phyloP scores from a whole-genome alignment of 2,113 vertebrate species.

The Phasianus colchicus region DNA sequence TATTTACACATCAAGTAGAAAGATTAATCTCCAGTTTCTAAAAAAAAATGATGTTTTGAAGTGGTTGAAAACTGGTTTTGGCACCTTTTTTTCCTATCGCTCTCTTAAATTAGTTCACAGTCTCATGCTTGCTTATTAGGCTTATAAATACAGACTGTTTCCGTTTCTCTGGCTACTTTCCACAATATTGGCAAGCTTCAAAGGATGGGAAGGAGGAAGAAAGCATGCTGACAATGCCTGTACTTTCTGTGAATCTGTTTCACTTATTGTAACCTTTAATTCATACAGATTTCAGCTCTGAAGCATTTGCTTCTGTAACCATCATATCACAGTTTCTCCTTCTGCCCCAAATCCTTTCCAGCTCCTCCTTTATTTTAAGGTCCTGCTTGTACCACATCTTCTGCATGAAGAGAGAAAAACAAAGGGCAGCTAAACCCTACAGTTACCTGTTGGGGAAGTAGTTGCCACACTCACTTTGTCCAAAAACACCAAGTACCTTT shows the following conservation, averaged over 20 bases:
- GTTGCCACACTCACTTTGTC: background rate
- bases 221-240: conserved; percentile 14
- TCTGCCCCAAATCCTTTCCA: conserved; percentile 20
- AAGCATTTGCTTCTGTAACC: background rate
- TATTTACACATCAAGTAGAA: conserved; percentile 34
- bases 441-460: background rate
- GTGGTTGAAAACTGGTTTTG: background rate
- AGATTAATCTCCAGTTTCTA: conserved; percentile 20
- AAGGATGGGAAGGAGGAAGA: background rate
- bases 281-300: background rate
- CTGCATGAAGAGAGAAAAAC: background rate
- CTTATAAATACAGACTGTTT: conserved; percentile 18
- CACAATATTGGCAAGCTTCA: background rate
- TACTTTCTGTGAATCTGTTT: conserved; percentile 18
- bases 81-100: background rate
- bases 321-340: conserved; percentile 9
- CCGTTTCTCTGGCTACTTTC: conserved; percentile 40
- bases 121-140: background rate
- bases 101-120: conserved; percentile 8
- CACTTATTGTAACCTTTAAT: conserved; percentile 8
- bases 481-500: background rate
- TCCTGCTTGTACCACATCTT: background rate
- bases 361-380: conserved; percentile 10
- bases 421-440: conserved; percentile 31
- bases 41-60: background rate